Evolutionary conservation across 1,140 invertebrate genomes (phyloP).

Genomic region (Diachasma alloeum): DNA sequence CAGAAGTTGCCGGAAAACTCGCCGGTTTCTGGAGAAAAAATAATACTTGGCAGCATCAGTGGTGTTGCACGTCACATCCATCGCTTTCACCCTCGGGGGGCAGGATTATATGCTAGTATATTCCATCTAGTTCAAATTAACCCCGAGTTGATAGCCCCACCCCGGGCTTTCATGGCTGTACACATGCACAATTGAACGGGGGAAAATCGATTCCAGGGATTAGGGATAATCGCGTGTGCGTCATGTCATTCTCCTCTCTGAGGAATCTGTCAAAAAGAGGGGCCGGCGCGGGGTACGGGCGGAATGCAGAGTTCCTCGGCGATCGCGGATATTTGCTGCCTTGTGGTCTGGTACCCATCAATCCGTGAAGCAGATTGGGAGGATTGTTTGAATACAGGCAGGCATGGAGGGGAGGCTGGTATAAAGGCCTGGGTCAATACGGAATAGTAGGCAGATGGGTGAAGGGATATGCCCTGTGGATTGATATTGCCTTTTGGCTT

Average conservation of each 20-base stretch:
- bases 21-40: no score
- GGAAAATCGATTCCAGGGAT: slow-evolving; percentile 23
- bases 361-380: slow-evolving; percentile 3
- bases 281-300: no score
- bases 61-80: not conserved
- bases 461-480: not conserved
- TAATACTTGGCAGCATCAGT: no score
- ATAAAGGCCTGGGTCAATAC: slow-evolving; percentile 23
- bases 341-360: slow-evolving; percentile 8
- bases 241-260: not conserved
- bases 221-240: slow-evolving; percentile 22
- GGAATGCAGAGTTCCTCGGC: not conserved
- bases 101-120: not conserved
- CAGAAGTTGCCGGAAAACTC: no score
- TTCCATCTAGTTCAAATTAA: not conserved
- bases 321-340: slow-evolving; percentile 7
- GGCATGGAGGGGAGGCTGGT: not conserved
- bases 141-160: not conserved
- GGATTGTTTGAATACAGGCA: not conserved
- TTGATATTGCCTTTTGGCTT: slow-evolving; percentile 12
- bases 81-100: not conserved
- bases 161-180: not conserved
- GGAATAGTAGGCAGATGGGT: not conserved
- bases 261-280: no score
- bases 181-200: not conserved